phyloP scores from a whole-genome alignment of 2,113 vertebrate genomes.

The Phrynosoma blainvillii region DNA sequence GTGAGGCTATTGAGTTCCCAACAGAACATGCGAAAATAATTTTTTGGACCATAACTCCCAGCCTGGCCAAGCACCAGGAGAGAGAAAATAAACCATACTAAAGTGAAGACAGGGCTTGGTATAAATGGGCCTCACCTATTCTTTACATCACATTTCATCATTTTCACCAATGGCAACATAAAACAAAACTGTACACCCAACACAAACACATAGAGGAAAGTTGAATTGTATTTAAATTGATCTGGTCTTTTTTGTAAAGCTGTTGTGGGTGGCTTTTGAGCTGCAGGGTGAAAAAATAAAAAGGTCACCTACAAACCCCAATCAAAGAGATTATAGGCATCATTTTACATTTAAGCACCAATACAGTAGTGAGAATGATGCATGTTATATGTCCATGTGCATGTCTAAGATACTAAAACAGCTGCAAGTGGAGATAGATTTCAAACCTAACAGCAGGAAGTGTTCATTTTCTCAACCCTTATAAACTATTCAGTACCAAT shows the following conservation, averaged over 20 bases:
- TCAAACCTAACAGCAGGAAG: conserved; percentile 74
- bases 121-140: too few relatives aligned
- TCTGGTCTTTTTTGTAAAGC: conserved; percentile 23
- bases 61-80: too few relatives aligned
- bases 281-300: conserved; percentile 59
- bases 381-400: conserved; percentile 22
- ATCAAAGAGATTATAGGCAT: conserved; percentile 43
- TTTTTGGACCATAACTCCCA: too few relatives aligned
- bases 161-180: not conserved
- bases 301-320: conserved; percentile 44
- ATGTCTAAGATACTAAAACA: conserved; percentile 55
- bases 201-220: not conserved
- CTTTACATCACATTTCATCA: too few relatives aligned
- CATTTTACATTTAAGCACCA: conserved; percentile 50
- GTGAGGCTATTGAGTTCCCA: too few relatives aligned
- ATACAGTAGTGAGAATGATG: conserved; percentile 48
- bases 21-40: too few relatives aligned
- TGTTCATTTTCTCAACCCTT: conserved; percentile 72
- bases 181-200: not conserved
- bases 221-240: conserved; percentile 42
- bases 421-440: conserved; percentile 60
- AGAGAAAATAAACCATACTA: too few relatives aligned
- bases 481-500: conserved; percentile 63
- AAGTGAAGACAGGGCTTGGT: too few relatives aligned
- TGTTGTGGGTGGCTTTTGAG: conserved; percentile 45